phyloP scores from a whole-genome alignment of 2,113 vertebrate genomes.

The Phalacrocorax aristotelis region DNA sequence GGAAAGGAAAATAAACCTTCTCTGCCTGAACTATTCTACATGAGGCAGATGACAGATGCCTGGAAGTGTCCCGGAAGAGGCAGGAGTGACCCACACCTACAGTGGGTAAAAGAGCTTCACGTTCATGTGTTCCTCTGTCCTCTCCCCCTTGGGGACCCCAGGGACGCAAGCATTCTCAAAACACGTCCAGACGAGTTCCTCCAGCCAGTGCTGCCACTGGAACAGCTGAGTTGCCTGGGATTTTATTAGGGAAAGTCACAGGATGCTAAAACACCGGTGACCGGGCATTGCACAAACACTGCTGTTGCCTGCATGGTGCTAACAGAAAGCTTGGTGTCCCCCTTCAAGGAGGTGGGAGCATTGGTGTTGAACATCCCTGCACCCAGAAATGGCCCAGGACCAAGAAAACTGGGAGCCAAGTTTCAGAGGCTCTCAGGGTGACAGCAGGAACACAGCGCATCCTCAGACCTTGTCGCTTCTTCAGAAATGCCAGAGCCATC shows the following conservation, averaged over 20 bases:
- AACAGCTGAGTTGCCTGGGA: not conserved
- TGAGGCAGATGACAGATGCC: not conserved
- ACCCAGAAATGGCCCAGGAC: not conserved
- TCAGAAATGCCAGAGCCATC: not conserved
- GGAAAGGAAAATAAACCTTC: slow-evolving; percentile 32
- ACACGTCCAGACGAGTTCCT: accelerated
- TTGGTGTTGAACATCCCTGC: not conserved
- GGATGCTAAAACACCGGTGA: not conserved
- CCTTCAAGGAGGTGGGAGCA: accelerated
- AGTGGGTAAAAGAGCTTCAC: not conserved
- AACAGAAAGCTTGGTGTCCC: not conserved
- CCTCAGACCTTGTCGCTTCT: not conserved
- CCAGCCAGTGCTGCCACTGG: not conserved
- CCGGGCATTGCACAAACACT: not conserved
- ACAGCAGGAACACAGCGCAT: not conserved
- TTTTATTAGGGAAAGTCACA: not conserved
- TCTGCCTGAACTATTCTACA: accelerated
- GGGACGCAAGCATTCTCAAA: not conserved
- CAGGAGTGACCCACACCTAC: not conserved
- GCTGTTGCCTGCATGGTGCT: accelerated
- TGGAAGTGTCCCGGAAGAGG: not conserved
- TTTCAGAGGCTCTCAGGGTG: not conserved
- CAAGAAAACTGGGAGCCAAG: not conserved
- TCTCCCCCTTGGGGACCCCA: not conserved
- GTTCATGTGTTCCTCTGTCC: not conserved